Base-by-base conservation (phyloP, 2,797 vertebrate species). In the Masticophis lateralis region DNA sequence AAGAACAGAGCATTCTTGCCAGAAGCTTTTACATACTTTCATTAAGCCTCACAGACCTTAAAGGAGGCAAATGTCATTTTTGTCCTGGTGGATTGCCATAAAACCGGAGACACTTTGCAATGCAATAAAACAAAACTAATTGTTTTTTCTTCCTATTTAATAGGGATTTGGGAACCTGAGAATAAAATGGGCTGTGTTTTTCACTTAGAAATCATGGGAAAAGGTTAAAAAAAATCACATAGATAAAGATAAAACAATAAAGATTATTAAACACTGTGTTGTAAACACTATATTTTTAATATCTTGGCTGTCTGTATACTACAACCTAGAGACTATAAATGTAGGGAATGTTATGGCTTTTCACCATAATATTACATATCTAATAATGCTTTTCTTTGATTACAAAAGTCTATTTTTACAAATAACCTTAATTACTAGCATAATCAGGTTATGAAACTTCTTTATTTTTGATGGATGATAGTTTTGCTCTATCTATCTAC, bases 221-320 rank as follows among this genome's bases (percentile, higher is more conserved):
- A 89, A 0, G 61, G 1, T 43, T 63, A 32, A 0, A 66, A 66
- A 94, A 93, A 93, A 93, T 86, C 32, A 95, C 91, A 89, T 7
- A 55, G 12, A 43, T 91, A 93, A 88, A 55, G 12, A 43, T 91
- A 93, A 88, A 28, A 59, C 93, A 93, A 28, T 9, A 95, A 95
- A 89, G 56, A 20, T 94, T 92, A 95, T 97, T 95, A 96, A 96
- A 96, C 95, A 27, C 32, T 92, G 66, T 32, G 93, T 95, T 93
- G 37, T 11, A 10, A 18, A 90, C 0, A 93, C 59, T 93, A 66
- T 94, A 25, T 53, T 95, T 95, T 96, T 94, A 95, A 93, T 94
- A 93, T 0, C 91, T 56, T 83, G 89, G 60, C 89, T 94, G 90
- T 95, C 93, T 90, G 9, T n/a, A 28, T 74, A 88, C 25, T 28